Evolutionary conservation across 2,888 invertebrate genomes (phyloP).

Genomic region (Drosophila barbarae): DNA sequence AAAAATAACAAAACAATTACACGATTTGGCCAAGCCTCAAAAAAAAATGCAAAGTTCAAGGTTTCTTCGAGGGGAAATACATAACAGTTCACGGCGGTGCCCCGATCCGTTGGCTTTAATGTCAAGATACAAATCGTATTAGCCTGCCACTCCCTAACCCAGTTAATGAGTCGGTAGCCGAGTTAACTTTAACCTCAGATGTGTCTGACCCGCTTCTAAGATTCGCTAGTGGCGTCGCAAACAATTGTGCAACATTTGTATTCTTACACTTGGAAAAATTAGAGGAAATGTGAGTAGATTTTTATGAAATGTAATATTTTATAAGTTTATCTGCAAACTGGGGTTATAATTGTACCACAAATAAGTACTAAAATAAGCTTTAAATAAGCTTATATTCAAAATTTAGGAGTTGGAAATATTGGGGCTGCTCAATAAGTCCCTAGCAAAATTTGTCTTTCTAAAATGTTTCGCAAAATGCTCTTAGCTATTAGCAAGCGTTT

Average conservation of each 20-base stretch:
- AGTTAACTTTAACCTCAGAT: slow-evolving; percentile 39
- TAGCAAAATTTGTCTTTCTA: not conserved
- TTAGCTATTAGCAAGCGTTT: not conserved
- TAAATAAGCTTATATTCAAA: too few species aligned
- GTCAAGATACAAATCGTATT: slow-evolving; percentile 66
- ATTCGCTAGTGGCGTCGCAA: slow-evolving; percentile 13
- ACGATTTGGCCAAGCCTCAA: slow-evolving; percentile 23
- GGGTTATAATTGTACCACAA: too few species aligned
- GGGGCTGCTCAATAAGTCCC: not conserved
- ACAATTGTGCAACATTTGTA: slow-evolving; percentile 55
- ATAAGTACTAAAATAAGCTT: not conserved
- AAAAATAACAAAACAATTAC: slow-evolving; percentile 6
- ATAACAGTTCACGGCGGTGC: slow-evolving; percentile 11
- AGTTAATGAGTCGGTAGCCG: slow-evolving; percentile 30
- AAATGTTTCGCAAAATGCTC: not conserved
- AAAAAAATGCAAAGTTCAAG: slow-evolving; percentile 46
- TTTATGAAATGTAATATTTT: not conserved
- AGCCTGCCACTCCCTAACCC: slow-evolving; percentile 31
- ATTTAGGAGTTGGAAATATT: not conserved
- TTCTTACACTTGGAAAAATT: slow-evolving; percentile 15
- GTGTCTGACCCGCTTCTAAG: slow-evolving; percentile 44
- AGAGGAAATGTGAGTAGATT: not conserved
- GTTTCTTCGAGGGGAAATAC: slow-evolving; percentile 21
- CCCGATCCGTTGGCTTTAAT: slow-evolving; percentile 51
- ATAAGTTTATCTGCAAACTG: not conserved